These are phyloP conservation scores for Heloderma charlesbogerti DNA, from an alignment of 2,113 vertebrate species.

Conservation along the genomic window DNA sequence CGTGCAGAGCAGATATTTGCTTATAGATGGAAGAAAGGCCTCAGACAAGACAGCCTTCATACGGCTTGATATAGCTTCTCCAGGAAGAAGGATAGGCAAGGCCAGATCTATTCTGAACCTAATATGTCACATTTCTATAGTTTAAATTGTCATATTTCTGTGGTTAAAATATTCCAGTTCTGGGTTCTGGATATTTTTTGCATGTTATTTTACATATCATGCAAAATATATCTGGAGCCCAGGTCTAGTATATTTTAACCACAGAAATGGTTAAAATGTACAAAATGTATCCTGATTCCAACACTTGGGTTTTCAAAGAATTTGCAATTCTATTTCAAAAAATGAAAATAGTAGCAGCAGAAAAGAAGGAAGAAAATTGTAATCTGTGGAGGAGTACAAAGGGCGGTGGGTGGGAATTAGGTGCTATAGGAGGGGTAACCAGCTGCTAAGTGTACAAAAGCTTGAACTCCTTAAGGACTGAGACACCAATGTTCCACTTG, in stretches of 20 bases:
- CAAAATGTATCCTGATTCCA: not conserved
- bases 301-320: not conserved
- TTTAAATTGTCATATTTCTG: not conserved
- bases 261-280: not conserved
- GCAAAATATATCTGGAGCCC: too few relatives aligned
- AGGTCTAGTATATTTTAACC: too few relatives aligned
- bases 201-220: not conserved
- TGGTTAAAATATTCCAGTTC: not conserved
- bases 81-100: not conserved
- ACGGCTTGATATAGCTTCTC: too few relatives aligned
- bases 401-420: not conserved
- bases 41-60: accelerated
- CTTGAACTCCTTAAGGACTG: not conserved
- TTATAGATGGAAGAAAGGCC: not conserved
- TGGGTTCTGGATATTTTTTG: not conserved
- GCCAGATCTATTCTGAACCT: not conserved
- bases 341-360: not conserved
- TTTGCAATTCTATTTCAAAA: not conserved
- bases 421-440: not conserved
- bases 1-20: accelerated
- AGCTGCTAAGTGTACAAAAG: not conserved
- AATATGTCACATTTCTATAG: not conserved
- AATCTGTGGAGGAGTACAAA: not conserved
- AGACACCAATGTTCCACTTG: not conserved
- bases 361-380: not conserved